phyloP scores from a whole-genome alignment of 2,797 vertebrate species.

The Sebastes iracundus region DNA sequence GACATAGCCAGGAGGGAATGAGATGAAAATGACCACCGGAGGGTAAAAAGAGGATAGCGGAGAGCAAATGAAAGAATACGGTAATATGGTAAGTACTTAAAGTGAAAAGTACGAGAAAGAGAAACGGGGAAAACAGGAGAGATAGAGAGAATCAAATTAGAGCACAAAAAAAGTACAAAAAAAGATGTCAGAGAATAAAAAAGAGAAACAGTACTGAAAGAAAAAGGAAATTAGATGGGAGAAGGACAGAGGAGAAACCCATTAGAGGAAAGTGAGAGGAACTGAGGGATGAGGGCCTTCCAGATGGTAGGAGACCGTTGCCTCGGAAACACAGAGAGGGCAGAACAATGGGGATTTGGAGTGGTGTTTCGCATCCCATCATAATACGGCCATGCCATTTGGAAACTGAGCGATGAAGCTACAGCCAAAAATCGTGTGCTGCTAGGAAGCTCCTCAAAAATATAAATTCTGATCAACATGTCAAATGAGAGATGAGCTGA shows the following conservation, averaged over 20 bases:
- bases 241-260: slow-evolving; percentile 58
- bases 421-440: slow-evolving; percentile 39
- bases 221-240: slow-evolving; percentile 25
- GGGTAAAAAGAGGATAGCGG: not conserved
- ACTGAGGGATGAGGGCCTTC: slow-evolving; percentile 78
- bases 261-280: slow-evolving; percentile 71
- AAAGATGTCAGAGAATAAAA: not conserved
- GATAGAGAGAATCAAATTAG: slow-evolving; percentile 5
- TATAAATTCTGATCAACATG: slow-evolving; percentile 27
- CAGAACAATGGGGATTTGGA: slow-evolving; percentile 85
- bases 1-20: not conserved
- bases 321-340: slow-evolving; percentile 83
- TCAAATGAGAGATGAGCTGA: slow-evolving; percentile 30
- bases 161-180: not conserved
- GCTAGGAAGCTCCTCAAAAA: slow-evolving; percentile 17
- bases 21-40: slow-evolving; percentile 21
- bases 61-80: slow-evolving; percentile 10
- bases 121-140: not conserved
- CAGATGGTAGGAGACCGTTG: slow-evolving; percentile 84
- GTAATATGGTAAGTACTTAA: slow-evolving; percentile 18
- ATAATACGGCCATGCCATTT: slow-evolving; percentile 68
- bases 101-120: slow-evolving; percentile 8
- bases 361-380: slow-evolving; percentile 73
- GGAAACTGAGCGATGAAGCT: slow-evolving; percentile 42
- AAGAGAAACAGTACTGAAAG: slow-evolving; percentile 9